Percentiles rank a stretch among this genome's conserved stretches.
These are phyloP conservation scores for Callyntrura guangdongensis DNA, from an alignment of 2,888 invertebrate genomes.

Conservation along the genomic window DNA sequence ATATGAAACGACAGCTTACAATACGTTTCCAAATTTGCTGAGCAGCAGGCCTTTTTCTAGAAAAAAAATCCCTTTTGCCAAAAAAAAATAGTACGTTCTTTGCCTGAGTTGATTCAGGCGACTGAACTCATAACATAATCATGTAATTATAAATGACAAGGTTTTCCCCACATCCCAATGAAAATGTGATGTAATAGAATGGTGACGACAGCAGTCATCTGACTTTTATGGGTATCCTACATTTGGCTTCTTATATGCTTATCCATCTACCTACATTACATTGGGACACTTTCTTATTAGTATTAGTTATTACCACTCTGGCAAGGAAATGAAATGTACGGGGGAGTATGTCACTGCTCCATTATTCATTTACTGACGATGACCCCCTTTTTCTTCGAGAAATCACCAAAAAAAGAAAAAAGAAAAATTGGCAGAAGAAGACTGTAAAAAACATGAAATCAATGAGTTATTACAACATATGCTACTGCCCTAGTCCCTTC, in stretches of 20 bases:
- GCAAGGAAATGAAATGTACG: not conserved
- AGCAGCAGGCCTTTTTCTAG: not conserved
- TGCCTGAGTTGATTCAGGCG: not conserved
- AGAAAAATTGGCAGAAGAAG: not conserved
- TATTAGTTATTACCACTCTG: not conserved
- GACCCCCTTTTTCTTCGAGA: constrained; percentile 1
- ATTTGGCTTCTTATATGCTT: not conserved
- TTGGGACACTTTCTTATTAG: too few relatives aligned
- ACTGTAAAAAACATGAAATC: not conserved
- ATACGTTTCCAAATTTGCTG: not conserved
- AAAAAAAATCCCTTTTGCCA: constrained; percentile 33
- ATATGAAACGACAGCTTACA: too few relatives aligned
- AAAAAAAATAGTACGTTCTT: constrained; percentile 17
- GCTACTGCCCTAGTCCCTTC: not conserved
- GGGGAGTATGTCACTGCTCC: constrained; percentile 18
- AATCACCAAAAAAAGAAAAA: not conserved
- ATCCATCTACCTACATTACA: not conserved
- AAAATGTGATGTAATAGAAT: not conserved
- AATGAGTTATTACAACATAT: constrained; percentile 44
- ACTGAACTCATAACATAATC: constrained; percentile 22
- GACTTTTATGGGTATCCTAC: not conserved
- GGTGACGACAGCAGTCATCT: constrained; percentile 1
- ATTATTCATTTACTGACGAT: constrained; percentile 48
- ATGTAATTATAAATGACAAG: constrained; percentile 32
- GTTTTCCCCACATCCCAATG: constrained; percentile 11